A percentile compares a stretch with the other conserved stretches of the same genome.
phyloP scores from a whole-genome alignment of 2,888 invertebrate genomes.

The Himalopsyche tibetana region DNA sequence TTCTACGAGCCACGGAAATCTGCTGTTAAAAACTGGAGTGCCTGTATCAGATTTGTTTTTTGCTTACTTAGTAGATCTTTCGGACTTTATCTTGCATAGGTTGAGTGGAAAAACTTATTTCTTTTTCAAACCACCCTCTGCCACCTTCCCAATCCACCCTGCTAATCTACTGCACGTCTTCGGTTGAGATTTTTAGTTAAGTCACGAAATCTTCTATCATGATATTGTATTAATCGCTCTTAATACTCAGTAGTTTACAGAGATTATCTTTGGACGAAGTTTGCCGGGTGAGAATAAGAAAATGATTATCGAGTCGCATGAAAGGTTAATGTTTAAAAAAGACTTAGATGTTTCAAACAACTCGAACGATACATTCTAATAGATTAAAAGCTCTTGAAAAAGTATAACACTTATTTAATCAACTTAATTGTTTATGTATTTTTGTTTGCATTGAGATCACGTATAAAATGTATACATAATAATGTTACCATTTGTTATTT shows the following conservation, averaged over 20 bases:
- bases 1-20: background rate
- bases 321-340: too few relatives aligned
- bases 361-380: too few relatives aligned
- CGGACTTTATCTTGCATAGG: conserved; percentile 6
- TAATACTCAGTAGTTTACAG: background rate
- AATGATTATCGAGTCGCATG: background rate
- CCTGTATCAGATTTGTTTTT: background rate
- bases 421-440: too few relatives aligned
- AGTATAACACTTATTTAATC: too few relatives aligned
- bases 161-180: conserved; percentile 25
- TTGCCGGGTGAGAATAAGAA: background rate
- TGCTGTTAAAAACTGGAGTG: background rate
- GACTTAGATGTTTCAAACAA: too few relatives aligned
- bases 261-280: background rate
- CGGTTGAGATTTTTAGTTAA: conserved; percentile 13
- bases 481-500: too few relatives aligned
- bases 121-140: background rate
- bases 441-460: too few relatives aligned
- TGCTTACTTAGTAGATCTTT: background rate
- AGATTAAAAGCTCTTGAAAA: too few relatives aligned
- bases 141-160: background rate
- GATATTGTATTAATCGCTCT: background rate
- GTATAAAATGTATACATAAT: too few relatives aligned
- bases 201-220: conserved; percentile 8
- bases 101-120: background rate